Percentiles rank a stretch among this genome's conserved stretches.
phyloP scores from a whole-genome alignment of 2,888 invertebrate species.

The Lumbricus terrestris region DNA sequence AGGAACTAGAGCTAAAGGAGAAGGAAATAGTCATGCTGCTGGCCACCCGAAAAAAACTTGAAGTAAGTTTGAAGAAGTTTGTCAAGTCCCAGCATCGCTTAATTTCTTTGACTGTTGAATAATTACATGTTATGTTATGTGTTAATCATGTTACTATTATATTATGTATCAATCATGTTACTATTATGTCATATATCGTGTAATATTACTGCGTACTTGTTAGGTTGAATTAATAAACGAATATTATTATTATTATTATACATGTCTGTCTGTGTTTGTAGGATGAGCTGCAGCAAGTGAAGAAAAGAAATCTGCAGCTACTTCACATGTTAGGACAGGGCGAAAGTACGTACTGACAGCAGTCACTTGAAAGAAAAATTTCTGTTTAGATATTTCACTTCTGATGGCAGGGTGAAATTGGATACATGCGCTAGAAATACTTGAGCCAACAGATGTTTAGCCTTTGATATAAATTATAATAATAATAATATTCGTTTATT shows the following conservation, averaged over 20 bases:
- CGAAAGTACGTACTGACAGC: constrained; percentile 66
- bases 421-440: neutral
- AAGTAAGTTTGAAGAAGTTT: neutral
- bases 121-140: too few species aligned
- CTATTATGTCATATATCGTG: too few species aligned
- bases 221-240: too few species aligned
- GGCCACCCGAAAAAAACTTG: constrained; percentile 18
- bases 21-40: constrained; percentile 19
- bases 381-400: constrained; percentile 65
- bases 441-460: neutral
- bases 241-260: too few species aligned
- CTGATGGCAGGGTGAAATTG: constrained; percentile 67
- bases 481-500: too few species aligned
- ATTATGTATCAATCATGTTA: neutral
- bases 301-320: constrained; percentile 71
- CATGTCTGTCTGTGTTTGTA: constrained; percentile 44
- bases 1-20: neutral
- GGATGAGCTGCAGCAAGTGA: constrained; percentile 69
- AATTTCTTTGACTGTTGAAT: neutral
- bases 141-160: neutral
- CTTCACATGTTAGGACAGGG: constrained; percentile 72
- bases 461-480: too few species aligned
- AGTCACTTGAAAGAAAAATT: neutral
- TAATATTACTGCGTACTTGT: neutral
- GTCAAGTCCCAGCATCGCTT: neutral